These are phyloP conservation scores for Stomatorhinus ivindoensis DNA, from an alignment of 2,113 vertebrate species.

Conservation along the genomic window DNA sequence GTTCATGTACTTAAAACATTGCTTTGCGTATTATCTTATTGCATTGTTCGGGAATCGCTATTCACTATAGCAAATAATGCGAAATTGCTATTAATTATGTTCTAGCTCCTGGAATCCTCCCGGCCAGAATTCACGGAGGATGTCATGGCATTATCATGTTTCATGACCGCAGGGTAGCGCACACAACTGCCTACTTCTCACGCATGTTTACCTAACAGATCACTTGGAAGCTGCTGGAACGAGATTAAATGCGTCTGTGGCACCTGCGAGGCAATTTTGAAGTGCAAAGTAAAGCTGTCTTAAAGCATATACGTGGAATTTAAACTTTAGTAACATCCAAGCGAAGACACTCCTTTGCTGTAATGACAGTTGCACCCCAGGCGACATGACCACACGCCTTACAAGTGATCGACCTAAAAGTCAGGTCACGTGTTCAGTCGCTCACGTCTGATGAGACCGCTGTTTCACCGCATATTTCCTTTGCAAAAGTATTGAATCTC, in stretches of 20 bases:
- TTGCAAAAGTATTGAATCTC: background rate
- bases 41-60: no score
- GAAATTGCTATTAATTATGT: background rate
- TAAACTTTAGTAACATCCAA: background rate
- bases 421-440: background rate
- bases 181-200: slow-evolving; percentile 9
- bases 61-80: background rate
- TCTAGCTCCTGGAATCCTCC: background rate
- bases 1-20: background rate
- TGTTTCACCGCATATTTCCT: background rate
- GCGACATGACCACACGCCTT: background rate
- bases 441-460: background rate
- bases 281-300: background rate
- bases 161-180: background rate
- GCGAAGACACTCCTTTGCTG: background rate
- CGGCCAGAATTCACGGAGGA: background rate
- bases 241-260: slow-evolving; percentile 1
- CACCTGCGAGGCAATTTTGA: slow-evolving; percentile 7
- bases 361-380: background rate
- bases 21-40: background rate
- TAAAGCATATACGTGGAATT: background rate
- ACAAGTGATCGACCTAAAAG: background rate
- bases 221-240: background rate
- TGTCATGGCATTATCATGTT: background rate
- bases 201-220: slow-evolving; percentile 6